phyloP scores from a whole-genome alignment of 2,113 vertebrate species.

The Aplodontia rufa region DNA sequence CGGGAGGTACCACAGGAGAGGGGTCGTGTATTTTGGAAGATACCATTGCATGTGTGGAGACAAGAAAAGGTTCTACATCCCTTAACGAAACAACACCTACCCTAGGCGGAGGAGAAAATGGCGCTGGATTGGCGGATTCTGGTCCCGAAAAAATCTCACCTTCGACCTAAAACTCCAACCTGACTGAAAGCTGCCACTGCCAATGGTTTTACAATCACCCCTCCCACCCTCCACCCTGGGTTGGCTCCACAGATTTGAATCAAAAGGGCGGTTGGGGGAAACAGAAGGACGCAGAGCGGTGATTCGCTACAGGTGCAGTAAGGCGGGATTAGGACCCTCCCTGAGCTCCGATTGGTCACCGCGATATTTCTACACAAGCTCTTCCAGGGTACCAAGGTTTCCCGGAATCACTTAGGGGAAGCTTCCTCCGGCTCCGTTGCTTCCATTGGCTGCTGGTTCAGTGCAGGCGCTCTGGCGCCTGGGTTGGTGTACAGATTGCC shows the following conservation, averaged over 20 bases:
- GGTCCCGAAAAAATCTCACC: too few species aligned
- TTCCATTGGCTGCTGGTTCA: constrained; percentile 40
- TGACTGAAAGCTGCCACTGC: background rate
- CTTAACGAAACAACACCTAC: background rate
- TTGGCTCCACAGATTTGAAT: background rate
- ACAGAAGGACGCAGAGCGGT: background rate
- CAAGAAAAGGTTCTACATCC: background rate
- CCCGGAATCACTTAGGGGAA: background rate
- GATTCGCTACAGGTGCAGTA: constrained; percentile 19
- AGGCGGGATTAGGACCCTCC: background rate
- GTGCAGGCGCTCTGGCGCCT: background rate
- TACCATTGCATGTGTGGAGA: background rate
- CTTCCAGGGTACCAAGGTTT: constrained; percentile 24
- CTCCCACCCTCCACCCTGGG: background rate
- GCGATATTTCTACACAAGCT: background rate
- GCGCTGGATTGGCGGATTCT: background rate
- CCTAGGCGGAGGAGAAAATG: background rate
- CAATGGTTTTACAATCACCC: background rate
- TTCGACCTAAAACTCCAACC: background rate
- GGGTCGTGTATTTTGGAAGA: background rate
- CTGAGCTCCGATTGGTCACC: background rate
- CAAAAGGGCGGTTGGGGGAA: background rate
- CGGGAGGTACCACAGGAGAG: background rate
- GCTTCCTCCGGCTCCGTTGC: background rate
- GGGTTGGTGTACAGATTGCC: background rate